Evolutionary conservation across 2,113 vertebrate species (phyloP).

Genomic region (Trematomus loennbergii): DNA sequence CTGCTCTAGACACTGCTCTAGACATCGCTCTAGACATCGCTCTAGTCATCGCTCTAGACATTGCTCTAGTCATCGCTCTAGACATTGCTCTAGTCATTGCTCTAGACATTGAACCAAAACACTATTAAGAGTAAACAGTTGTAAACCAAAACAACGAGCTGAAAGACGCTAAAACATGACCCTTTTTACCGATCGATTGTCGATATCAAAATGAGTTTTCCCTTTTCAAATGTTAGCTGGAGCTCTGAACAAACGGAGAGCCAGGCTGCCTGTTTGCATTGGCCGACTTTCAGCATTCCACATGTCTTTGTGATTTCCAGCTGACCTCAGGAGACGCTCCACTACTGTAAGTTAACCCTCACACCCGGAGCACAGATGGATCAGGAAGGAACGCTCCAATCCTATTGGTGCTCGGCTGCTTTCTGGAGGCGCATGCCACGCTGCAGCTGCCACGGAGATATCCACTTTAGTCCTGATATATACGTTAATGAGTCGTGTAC

Average conservation of each 20-base stretch:
- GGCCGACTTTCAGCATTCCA: slow-evolving; percentile 83
- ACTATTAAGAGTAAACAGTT: background rate
- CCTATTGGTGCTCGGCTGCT: slow-evolving; percentile 43
- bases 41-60: too few relatives aligned
- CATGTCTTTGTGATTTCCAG: slow-evolving; percentile 86
- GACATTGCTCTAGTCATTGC: too few relatives aligned
- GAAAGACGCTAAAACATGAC: too few relatives aligned
- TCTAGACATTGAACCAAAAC: too few relatives aligned
- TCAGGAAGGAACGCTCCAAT: slow-evolving; percentile 42
- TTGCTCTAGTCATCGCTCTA: too few relatives aligned
- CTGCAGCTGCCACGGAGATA: slow-evolving; percentile 43
- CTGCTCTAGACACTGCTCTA: too few relatives aligned
- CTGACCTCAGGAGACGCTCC: slow-evolving; percentile 85
- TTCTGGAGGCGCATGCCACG: slow-evolving; percentile 39
- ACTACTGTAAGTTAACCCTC: slow-evolving; percentile 79
- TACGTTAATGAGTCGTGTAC: slow-evolving; percentile 11
- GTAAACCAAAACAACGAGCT: background rate
- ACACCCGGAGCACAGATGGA: slow-evolving; percentile 80
- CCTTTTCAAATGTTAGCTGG: background rate
- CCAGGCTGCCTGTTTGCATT: slow-evolving; percentile 81
- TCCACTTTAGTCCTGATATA: slow-evolving; percentile 22
- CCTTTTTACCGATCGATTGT: too few relatives aligned
- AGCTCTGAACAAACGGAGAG: slow-evolving; percentile 70
- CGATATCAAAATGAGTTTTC: background rate
- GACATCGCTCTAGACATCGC: too few relatives aligned